Conservation (phyloP, 1,140 invertebrate species). For the Mya arenaria region DNA sequence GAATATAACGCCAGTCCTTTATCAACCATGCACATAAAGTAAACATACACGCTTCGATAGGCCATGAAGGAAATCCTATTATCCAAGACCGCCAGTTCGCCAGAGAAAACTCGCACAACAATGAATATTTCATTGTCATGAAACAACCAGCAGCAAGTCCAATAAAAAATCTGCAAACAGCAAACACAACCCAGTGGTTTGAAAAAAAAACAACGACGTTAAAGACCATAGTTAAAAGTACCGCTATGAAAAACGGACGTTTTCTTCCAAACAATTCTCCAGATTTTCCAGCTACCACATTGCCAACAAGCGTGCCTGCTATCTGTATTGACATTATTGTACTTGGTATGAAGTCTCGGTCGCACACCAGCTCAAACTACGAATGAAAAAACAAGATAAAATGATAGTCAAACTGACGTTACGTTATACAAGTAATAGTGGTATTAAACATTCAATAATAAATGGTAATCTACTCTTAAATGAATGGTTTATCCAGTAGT, state of each 20-base stretch:
- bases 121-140: neutral
- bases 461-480: too few species aligned
- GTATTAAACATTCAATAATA: too few species aligned
- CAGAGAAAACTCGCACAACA: conserved; percentile 1
- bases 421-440: neutral
- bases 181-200: conserved; percentile 48
- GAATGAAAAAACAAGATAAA: neutral
- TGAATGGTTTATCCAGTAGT: too few species aligned
- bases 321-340: conserved; percentile 59
- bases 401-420: too few species aligned
- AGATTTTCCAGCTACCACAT: conserved; percentile 24
- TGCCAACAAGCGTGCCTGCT: conserved; percentile 49
- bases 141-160: conserved; percentile 40
- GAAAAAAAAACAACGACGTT: conserved; percentile 37
- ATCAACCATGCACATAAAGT: conserved; percentile 14
- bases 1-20: conserved; percentile 38
- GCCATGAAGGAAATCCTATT: conserved; percentile 40
- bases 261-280: conserved; percentile 54
- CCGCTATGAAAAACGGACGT: conserved; percentile 29
- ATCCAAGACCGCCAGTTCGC: conserved; percentile 14
- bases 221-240: neutral
- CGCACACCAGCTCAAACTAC: conserved; percentile 62
- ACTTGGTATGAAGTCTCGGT: conserved; percentile 34
- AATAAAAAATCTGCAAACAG: conserved; percentile 47
- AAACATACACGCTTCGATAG: conserved; percentile 19